Evolutionary conservation across 2,113 vertebrate species (phyloP), one percentile per base, ranked within the genome.

Genomic region (Takifugu flavidus): DNA sequence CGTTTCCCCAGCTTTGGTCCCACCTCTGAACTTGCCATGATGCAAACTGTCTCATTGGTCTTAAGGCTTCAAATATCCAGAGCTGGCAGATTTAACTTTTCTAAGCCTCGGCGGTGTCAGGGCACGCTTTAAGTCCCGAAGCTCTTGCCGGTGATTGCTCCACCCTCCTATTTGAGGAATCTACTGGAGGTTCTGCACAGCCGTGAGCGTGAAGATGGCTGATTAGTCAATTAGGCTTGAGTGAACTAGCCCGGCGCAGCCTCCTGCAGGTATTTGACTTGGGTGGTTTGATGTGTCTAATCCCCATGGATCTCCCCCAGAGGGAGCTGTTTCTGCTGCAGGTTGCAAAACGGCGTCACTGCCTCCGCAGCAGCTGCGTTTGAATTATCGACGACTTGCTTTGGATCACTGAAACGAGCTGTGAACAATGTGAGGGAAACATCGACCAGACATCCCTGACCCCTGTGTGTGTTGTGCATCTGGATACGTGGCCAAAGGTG

Each of bases 81-180:
- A 73, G 67, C 73, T 65, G 69, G 27, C 56, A 79, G 73, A 62
- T 79, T 72, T 65, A 42, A 44, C 5, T 47, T 47, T 74, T 78
- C 78, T 72, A 69, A 85, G 72, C 61, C 56, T 42, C 7, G n/a
- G 44, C 68, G 51, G 66, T 39, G 67, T 45, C 67, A 72, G 61
- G 64, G 49, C 70, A 45, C 49, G 70, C 43, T 58, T 79, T 72
- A 82, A 82, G 85, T 75, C 65, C 69, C 51, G 46, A 46, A 73
- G 44, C 55, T 60, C 62, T 65, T 69, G 56, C 56, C 55, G 43
- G 29, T 58, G 60, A 65, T 62, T 27, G 29, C 3, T 49, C 34
- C 29, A 28, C 8, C 4, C 53, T 43, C 53, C 28, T 26, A 20
- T 49, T 0, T 34, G 44, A 76, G 61, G 49, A 25, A 77, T 65